These are phyloP conservation scores for Gonioctena quinquepunctata DNA, from an alignment of 1,140 invertebrate genomes.

Conservation along the genomic window DNA sequence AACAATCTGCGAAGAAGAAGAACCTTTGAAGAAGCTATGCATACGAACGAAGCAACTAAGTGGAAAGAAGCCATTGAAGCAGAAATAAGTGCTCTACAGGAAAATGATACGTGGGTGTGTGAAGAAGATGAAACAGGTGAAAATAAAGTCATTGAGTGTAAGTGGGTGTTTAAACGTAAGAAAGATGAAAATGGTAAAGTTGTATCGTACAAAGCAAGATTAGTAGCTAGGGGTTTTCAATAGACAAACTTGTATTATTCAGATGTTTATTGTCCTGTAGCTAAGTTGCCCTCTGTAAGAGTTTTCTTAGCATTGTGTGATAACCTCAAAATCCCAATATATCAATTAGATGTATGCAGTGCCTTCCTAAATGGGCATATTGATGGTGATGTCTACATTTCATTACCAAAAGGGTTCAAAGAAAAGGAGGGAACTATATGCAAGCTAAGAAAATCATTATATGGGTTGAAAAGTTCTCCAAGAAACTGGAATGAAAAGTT, in stretches of 20 bases:
- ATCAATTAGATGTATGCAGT: not conserved
- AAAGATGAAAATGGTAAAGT: conserved; percentile 3
- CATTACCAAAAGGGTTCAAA: not conserved
- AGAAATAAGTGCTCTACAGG: no score
- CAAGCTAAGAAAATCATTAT: not conserved
- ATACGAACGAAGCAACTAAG: no score
- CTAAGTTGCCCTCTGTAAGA: not conserved
- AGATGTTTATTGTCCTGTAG: conserved; percentile 1
- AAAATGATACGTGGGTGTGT: no score
- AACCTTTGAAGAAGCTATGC: no score
- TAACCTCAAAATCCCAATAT: not conserved
- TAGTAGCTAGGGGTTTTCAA: not conserved
- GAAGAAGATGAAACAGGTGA: not conserved
- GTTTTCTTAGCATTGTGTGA: conserved; percentile 13
- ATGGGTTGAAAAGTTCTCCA: not conserved
- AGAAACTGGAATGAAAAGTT: not conserved
- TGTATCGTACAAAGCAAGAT: not conserved
- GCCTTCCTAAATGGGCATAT: not conserved
- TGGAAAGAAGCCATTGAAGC: no score
- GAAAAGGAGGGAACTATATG: not conserved
- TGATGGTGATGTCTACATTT: not conserved
- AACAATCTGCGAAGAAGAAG: no score
- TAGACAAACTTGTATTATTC: not conserved
- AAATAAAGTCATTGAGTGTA: conserved; percentile 5
- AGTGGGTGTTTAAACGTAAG: conserved; percentile 2